phyloP scores from a whole-genome alignment of 2,113 vertebrate species.

The Pelobates fuscus region DNA sequence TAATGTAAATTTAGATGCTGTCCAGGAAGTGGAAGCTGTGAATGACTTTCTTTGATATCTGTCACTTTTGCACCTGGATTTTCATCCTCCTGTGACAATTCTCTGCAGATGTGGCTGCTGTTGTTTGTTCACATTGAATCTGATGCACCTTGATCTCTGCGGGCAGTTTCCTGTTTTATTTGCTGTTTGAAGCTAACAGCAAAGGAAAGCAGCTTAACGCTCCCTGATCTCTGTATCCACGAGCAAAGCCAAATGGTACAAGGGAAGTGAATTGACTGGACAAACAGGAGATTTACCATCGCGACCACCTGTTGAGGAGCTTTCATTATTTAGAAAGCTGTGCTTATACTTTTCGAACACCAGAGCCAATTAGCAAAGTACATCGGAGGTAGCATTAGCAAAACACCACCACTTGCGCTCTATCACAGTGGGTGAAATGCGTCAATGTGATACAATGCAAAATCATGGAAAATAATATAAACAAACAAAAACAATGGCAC shows the following conservation, averaged over 20 bases:
- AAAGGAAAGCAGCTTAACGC: conserved; percentile 68
- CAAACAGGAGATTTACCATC: conserved; percentile 62
- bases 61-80: conserved; percentile 61
- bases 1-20: neutral
- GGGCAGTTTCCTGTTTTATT: conserved; percentile 68
- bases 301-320: conserved; percentile 64
- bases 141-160: conserved; percentile 67
- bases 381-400: neutral
- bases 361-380: neutral
- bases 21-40: conserved; percentile 8
- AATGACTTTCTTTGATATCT: conserved; percentile 44
- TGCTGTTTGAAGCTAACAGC: conserved; percentile 65
- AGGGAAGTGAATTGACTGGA: conserved; percentile 61
- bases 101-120: conserved; percentile 64
- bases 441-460: too few species aligned
- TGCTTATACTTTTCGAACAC: conserved; percentile 52
- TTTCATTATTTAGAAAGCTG: conserved; percentile 61
- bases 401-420: too few species aligned
- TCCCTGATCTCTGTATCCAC: conserved; percentile 62
- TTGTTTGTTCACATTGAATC: conserved; percentile 62
- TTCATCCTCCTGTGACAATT: conserved; percentile 60
- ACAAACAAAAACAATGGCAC: too few species aligned
- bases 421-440: too few species aligned
- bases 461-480: too few species aligned
- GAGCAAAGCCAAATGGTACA: conserved; percentile 61